These are phyloP conservation scores for Ischnura elegans DNA, from an alignment of 2,888 invertebrate species.

Conservation along the genomic window DNA sequence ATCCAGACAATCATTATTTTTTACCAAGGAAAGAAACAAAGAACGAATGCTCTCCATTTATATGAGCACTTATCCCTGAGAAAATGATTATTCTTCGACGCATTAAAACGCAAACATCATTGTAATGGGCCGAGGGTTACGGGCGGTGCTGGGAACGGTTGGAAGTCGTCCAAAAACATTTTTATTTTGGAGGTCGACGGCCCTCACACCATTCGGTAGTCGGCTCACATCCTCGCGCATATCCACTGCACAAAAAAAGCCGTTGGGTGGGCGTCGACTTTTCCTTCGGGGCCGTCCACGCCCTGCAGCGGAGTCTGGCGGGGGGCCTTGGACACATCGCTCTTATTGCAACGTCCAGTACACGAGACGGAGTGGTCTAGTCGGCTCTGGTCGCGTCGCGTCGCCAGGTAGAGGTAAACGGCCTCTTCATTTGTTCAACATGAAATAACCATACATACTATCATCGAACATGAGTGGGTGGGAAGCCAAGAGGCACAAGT, in stretches of 20 bases:
- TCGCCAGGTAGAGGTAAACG: background rate
- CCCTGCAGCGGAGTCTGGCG: background rate
- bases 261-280: background rate
- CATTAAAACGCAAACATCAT: background rate
- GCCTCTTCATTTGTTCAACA: background rate
- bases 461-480: too few relatives aligned
- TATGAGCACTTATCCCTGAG: conserved; percentile 1
- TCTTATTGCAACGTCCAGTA: background rate
- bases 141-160: background rate
- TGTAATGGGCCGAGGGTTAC: background rate
- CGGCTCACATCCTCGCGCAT: background rate
- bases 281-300: background rate
- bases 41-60: background rate
- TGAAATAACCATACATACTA: too few relatives aligned
- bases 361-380: background rate
- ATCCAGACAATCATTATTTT: background rate
- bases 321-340: background rate
- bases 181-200: conserved; percentile 21
- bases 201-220: background rate
- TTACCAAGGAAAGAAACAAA: background rate
- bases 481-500: too few relatives aligned
- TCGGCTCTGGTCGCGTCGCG: background rate
- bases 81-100: background rate
- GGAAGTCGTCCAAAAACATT: background rate
- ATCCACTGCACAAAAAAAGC: too few relatives aligned